Evolutionary conservation across 2,888 invertebrate species (phyloP), one percentile per base, ranked within the genome.

Genomic region (Synergus laeviventris): DNA sequence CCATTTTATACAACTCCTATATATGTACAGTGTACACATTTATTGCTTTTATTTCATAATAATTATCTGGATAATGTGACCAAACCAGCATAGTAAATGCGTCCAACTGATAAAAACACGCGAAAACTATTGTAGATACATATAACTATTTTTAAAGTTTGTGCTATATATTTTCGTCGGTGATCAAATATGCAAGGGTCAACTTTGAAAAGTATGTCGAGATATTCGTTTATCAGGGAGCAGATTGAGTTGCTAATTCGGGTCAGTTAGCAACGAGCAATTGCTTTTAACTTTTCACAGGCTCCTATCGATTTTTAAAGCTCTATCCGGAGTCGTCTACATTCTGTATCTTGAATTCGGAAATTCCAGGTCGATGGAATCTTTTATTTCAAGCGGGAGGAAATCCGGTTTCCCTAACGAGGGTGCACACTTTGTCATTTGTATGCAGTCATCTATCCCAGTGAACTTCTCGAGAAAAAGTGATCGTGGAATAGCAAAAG

Each of bases 371-470:
- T 14, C 74, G 74, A 74, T 45, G 45, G 42, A 60, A 31, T 61
- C 45, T 38, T 42, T 61, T 74, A 60, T 74, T 60, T 36, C 56
- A 56, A 60, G 38, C 61, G 62, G 49, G 24, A 62, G 77, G 74
- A 76, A 78, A 73, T 70, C 70, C 61, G 79, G 78, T 76, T 76
- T 83, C 79, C 80, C 86, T 89, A 89, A 88, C 87, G 88, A 88
- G 87, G 85, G 84, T 84, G 86, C 85, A 83, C 79, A 83, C 81
- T 80, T 82, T 80, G 81, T 80, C 81, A 82, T 81, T 81, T 83
- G 79, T 81, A 84, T 82, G 82, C 81, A 82, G 84, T 83, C 85
- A 82, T 81, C 86, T 88, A 88, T 88, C 88, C 87, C 84, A 86
- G 84, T 87, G 86, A 86, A 86, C 84, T 86, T 83, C 82, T 74